Percentiles rank a stretch among this genome's conserved stretches.
Conservation (phyloP, 2,113 vertebrate genomes). For the Neogobius melanostomus region DNA sequence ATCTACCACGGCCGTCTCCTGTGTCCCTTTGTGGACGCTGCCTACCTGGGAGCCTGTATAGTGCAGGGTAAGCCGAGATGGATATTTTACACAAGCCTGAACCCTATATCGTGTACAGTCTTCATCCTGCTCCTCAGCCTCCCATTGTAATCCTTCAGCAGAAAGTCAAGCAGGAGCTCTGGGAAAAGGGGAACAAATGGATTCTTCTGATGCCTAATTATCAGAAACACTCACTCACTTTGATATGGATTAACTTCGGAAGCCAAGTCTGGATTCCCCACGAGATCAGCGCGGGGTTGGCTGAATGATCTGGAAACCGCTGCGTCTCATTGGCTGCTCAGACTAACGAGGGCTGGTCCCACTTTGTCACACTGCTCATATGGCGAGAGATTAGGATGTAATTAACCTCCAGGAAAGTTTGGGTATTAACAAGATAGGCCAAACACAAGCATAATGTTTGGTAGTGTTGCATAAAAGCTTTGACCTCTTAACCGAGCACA, state of each 20-base stretch:
- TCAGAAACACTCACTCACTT: slow-evolving; percentile 21
- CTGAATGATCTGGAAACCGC: slow-evolving; percentile 36
- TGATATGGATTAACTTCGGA: slow-evolving; percentile 47
- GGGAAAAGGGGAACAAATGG: slow-evolving; percentile 6
- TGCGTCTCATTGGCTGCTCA: slow-evolving; percentile 43
- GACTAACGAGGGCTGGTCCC: slow-evolving; percentile 47
- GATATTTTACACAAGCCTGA: background rate
- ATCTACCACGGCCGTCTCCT: slow-evolving; percentile 95
- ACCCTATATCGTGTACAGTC: too few species aligned
- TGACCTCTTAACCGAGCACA: too few species aligned
- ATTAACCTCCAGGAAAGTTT: slow-evolving; percentile 58
- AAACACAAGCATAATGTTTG: too few species aligned
- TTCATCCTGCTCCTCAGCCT: slow-evolving; percentile 7
- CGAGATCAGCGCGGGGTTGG: slow-evolving; percentile 39
- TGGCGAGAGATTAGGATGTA: slow-evolving; percentile 55
- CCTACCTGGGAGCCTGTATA: slow-evolving; percentile 92
- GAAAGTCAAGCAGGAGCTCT: slow-evolving; percentile 4
- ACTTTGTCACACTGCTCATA: slow-evolving; percentile 47
- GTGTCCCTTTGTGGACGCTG: slow-evolving; percentile 94
- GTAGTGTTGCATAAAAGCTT: too few species aligned
- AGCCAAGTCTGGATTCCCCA: slow-evolving; percentile 40
- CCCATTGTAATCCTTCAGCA: slow-evolving; percentile 14
- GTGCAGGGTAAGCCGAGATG: slow-evolving; percentile 84
- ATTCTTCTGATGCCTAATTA: slow-evolving; percentile 23
- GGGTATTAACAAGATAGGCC: slow-evolving; percentile 19